These are phyloP conservation scores for Tachystola acroxantha DNA, from an alignment of 2,888 invertebrate species.

Conservation along the genomic window DNA sequence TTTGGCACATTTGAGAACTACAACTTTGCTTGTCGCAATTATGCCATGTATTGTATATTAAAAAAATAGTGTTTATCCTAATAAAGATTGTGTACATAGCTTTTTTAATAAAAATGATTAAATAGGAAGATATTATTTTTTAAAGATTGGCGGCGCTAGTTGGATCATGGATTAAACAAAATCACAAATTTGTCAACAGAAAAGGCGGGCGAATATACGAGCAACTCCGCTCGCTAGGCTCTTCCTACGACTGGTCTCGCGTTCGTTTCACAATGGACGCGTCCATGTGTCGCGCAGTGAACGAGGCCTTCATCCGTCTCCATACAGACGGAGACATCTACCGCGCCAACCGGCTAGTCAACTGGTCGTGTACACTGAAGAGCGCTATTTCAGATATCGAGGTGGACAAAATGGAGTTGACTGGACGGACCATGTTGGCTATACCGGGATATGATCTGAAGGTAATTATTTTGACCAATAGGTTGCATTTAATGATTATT, in stretches of 20 bases:
- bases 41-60: too few relatives aligned
- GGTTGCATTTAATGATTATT: too few relatives aligned
- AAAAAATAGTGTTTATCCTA: too few relatives aligned
- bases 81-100: too few relatives aligned
- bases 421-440: constrained; percentile 88
- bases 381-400: constrained; percentile 99
- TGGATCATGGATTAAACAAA: too few relatives aligned
- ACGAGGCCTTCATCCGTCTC: constrained; percentile 94
- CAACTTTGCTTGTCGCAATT: too few relatives aligned
- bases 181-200: too few relatives aligned
- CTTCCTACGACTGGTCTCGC: constrained; percentile 96
- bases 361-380: constrained; percentile 98
- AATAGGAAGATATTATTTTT: too few relatives aligned
- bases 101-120: too few relatives aligned
- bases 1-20: too few relatives aligned
- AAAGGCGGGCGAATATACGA: constrained; percentile 86
- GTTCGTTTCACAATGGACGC: constrained; percentile 98
- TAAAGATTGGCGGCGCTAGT: too few relatives aligned
- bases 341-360: constrained; percentile 94
- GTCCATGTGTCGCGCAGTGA: constrained; percentile 90
- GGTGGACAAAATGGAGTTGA: constrained; percentile 95
- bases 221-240: constrained; percentile 92
- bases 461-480: constrained; percentile 32
- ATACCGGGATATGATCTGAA: constrained; percentile 95
- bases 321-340: constrained; percentile 95